Conservation (phyloP, 1,140 invertebrate genomes). For the Euwallacea similis region DNA sequence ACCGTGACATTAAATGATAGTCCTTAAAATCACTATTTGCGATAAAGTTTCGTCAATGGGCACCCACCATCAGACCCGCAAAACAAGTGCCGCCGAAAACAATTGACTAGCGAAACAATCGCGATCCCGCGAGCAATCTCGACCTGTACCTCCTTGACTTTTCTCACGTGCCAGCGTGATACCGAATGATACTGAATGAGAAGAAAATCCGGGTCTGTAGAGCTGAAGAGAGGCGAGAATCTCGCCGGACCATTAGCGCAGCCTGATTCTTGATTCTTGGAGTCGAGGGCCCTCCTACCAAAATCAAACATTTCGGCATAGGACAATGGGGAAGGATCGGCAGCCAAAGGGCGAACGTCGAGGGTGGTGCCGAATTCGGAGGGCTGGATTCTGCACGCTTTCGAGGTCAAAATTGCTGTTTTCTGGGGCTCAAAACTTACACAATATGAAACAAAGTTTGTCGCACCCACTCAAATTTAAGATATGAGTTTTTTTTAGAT, state of each 20-base stretch:
- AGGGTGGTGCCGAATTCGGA: constrained; percentile 17
- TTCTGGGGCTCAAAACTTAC: not conserved
- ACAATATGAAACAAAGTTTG: not conserved
- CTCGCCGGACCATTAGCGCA: constrained; percentile 22
- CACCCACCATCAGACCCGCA: too few relatives aligned
- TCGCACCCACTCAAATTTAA: not conserved
- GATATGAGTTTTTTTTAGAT: not conserved
- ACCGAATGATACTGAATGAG: constrained; percentile 12
- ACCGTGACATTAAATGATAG: too few relatives aligned
- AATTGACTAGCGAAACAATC: constrained; percentile 9
- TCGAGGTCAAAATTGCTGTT: not conserved
- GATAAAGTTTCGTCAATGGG: too few relatives aligned
- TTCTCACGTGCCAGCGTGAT: constrained; percentile 24
- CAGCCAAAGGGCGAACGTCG: constrained; percentile 2
- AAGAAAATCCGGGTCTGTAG: constrained; percentile 11
- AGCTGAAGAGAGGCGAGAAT: constrained; percentile 14
- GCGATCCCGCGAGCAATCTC: not conserved
- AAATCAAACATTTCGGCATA: constrained; percentile 24
- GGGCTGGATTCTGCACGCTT: constrained; percentile 1
- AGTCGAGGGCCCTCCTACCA: constrained; percentile 27
- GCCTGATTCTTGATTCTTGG: constrained; percentile 21
- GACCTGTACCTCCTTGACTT: constrained; percentile 18
- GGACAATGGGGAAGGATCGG: constrained; percentile 16
- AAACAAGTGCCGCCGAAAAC: too few relatives aligned
- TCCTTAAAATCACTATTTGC: too few relatives aligned